phyloP scores from a whole-genome alignment of 1,140 invertebrate genomes.

The Adoxophyes honmai region DNA sequence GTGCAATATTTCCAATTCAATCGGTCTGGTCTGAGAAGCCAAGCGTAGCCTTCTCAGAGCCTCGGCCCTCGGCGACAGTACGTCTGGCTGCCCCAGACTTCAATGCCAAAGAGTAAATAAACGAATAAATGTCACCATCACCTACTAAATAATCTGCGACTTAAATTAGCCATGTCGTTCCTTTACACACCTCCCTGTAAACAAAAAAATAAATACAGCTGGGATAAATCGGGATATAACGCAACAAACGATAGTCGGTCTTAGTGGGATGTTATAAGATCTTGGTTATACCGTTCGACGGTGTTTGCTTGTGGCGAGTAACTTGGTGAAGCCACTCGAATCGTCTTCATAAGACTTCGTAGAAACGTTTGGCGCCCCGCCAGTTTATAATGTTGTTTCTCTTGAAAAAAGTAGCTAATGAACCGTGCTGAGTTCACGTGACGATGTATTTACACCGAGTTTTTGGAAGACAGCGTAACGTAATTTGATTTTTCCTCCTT shows the following conservation, averaged over 20 bases:
- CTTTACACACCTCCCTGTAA: conserved; percentile 8
- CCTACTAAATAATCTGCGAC: conserved; percentile 1
- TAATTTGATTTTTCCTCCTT: background rate
- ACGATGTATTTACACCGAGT: conserved; percentile 1
- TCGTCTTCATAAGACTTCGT: conserved; percentile 2
- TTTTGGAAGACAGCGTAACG: background rate
- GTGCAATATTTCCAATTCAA: too few relatives aligned
- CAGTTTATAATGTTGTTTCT: background rate
- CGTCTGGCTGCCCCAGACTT: background rate
- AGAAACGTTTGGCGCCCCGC: background rate
- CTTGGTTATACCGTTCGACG: background rate
- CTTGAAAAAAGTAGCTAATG: conserved; percentile 12
- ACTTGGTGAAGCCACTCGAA: background rate
- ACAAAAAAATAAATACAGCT: background rate
- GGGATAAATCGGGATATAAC: background rate
- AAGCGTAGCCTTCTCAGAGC: too few relatives aligned
- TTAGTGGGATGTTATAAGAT: background rate
- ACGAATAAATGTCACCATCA: conserved; percentile 7
- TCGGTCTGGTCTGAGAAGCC: too few relatives aligned
- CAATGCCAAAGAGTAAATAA: background rate
- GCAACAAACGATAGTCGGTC: background rate
- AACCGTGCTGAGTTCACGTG: background rate
- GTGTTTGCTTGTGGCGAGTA: background rate
- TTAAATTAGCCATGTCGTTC: conserved; percentile 1
- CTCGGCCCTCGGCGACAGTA: background rate